phyloP scores from a whole-genome alignment of 1,140 invertebrate species.

The Branchinecta lynchi region DNA sequence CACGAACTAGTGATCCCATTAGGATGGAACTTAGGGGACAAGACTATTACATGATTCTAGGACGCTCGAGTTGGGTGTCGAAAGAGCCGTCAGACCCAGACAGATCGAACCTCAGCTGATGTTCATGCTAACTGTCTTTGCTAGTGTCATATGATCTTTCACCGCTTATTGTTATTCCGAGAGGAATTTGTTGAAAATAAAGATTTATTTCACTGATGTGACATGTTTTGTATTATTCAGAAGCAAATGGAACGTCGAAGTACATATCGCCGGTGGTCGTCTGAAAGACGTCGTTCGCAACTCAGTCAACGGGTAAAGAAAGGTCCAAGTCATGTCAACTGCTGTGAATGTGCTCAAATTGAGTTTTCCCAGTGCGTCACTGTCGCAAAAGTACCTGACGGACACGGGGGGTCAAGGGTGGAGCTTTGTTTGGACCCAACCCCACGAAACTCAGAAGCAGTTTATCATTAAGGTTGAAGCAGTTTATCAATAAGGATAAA shows the following conservation, averaged over 20 bases:
- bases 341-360: slow-evolving; percentile 11
- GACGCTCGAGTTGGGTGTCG: too few relatives aligned
- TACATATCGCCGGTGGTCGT: slow-evolving; percentile 5
- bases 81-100: too few relatives aligned
- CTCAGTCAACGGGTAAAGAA: not conserved
- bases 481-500: not conserved
- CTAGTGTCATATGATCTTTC: too few relatives aligned
- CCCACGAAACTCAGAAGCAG: not conserved
- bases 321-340: not conserved
- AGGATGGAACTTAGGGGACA: too few relatives aligned
- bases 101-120: too few relatives aligned
- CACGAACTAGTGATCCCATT: too few relatives aligned
- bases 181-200: too few relatives aligned
- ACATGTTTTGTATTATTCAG: not conserved
- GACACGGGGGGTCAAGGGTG: not conserved
- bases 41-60: too few relatives aligned
- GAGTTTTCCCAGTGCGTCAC: not conserved
- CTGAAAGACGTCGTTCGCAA: not conserved
- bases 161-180: too few relatives aligned
- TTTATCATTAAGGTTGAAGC: not conserved
- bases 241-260: not conserved
- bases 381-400: not conserved
- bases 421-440: not conserved
- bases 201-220: too few relatives aligned
- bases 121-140: too few relatives aligned